phyloP scores from a whole-genome alignment of 2,888 invertebrate species.

The Spodoptera picta region DNA sequence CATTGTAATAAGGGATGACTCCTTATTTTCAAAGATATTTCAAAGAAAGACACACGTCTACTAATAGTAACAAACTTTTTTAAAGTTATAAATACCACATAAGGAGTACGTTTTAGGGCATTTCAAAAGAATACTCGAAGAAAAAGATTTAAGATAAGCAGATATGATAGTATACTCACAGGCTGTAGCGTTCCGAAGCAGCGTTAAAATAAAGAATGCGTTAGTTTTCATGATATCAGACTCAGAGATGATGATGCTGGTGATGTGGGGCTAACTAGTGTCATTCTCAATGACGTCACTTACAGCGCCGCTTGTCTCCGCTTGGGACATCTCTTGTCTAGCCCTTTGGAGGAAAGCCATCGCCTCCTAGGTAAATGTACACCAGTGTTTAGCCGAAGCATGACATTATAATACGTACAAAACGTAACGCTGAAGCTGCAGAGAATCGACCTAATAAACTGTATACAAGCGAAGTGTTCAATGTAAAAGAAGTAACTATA shows the following conservation, averaged over 20 bases:
- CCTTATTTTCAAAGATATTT: constrained; percentile 1
- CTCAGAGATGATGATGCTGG: constrained; percentile 61
- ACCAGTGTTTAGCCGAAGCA: constrained; percentile 79
- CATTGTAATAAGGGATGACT: too few relatives aligned
- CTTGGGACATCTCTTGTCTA: constrained; percentile 80
- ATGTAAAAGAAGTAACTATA: constrained; percentile 41
- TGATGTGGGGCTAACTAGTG: constrained; percentile 72
- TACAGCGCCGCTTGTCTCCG: constrained; percentile 85
- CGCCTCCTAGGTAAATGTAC: constrained; percentile 85
- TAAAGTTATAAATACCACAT: constrained; percentile 24
- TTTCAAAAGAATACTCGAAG: background rate
- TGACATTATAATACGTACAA: constrained; percentile 47
- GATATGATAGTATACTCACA: constrained; percentile 77
- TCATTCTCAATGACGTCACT: constrained; percentile 80
- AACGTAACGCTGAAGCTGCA: constrained; percentile 52
- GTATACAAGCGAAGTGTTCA: constrained; percentile 45
- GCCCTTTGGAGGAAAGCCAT: constrained; percentile 83
- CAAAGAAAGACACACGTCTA: constrained; percentile 19
- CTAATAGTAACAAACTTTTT: constrained; percentile 17
- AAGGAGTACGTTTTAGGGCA: too few relatives aligned
- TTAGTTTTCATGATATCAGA: constrained; percentile 84
- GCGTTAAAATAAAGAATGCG: constrained; percentile 86
- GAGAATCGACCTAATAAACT: constrained; percentile 24
- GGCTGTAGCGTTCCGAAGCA: constrained; percentile 86
- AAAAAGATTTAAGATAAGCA: constrained; percentile 17